These are phyloP conservation scores for Phytoseiulus persimilis DNA, from an alignment of 2,888 invertebrate species.

Conservation along the genomic window DNA sequence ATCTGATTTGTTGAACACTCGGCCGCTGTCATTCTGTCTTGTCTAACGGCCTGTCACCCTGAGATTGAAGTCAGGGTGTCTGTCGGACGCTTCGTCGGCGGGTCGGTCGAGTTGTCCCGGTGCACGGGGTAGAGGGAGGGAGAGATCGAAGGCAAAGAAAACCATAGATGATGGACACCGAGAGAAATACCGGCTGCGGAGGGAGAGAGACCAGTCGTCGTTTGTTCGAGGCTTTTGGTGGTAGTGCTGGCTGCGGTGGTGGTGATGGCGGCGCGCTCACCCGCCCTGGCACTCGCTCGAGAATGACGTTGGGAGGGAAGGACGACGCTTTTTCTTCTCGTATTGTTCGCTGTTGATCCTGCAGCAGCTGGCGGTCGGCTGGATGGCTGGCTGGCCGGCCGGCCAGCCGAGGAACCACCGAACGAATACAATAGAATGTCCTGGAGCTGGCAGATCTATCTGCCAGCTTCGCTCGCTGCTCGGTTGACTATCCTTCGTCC, in stretches of 20 bases:
- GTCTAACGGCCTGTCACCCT: not conserved
- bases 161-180: not conserved
- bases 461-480: not conserved
- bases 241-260: not conserved
- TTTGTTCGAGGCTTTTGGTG: not conserved
- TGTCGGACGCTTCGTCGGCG: not conserved
- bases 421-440: not conserved
- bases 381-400: too few relatives aligned
- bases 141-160: not conserved
- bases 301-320: not conserved
- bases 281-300: not conserved
- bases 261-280: not conserved
- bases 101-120: not conserved
- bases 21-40: not conserved
- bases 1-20: not conserved
- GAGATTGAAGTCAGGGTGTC: too few relatives aligned
- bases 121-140: too few relatives aligned
- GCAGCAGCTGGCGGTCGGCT: not conserved
- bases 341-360: not conserved
- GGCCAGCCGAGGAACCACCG: not conserved
- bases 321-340: not conserved
- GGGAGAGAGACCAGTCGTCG: not conserved
- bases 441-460: slow-evolving; percentile 5
- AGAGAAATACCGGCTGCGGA: not conserved
- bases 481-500: not conserved